phyloP scores from a whole-genome alignment of 2,113 vertebrate genomes.

The Leptobrachium leishanense region DNA sequence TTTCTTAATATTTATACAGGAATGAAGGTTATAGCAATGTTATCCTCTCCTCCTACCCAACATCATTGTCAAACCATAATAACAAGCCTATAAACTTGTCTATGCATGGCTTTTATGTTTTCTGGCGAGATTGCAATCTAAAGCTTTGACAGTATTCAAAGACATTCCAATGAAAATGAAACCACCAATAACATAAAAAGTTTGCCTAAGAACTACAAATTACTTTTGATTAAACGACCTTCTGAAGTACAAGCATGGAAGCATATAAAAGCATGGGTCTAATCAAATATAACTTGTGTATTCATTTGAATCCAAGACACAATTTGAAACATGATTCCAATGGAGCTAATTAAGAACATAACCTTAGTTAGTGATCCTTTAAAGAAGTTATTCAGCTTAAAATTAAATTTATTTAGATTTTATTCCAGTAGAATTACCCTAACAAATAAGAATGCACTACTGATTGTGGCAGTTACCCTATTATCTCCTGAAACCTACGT shows the following conservation, averaged over 20 bases:
- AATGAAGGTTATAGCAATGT: too few species aligned
- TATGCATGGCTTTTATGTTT: not conserved
- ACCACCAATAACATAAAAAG: not conserved
- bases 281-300: not conserved
- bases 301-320: not conserved
- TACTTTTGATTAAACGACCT: not conserved
- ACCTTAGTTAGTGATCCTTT: too few species aligned
- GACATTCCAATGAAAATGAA: not conserved
- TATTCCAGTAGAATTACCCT: too few species aligned
- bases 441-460: too few species aligned
- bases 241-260: not conserved
- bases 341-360: not conserved
- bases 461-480: too few species aligned
- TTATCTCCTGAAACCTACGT: too few species aligned
- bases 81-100: too few species aligned
- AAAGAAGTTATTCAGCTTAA: not conserved
- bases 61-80: too few species aligned
- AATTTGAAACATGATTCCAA: not conserved
- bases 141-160: not conserved
- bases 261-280: not conserved
- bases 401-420: too few species aligned
- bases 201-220: not conserved
- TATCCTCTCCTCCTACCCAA: too few species aligned
- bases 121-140: not conserved
- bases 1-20: too few species aligned